phyloP scores from a whole-genome alignment of 2,888 invertebrate species.

The Calameuta pallipes region DNA sequence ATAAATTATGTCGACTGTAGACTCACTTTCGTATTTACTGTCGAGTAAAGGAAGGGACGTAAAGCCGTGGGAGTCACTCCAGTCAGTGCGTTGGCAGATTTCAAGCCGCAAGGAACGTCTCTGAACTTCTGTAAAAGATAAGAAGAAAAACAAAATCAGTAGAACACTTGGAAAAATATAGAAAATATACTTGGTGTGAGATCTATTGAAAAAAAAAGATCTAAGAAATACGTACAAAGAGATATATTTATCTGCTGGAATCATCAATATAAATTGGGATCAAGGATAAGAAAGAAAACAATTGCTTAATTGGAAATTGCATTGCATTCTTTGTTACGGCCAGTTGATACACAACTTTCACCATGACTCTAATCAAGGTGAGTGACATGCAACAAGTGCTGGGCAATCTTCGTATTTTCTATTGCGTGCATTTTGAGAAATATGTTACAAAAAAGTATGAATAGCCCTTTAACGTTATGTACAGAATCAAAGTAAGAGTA shows the following conservation, averaged over 20 bases:
- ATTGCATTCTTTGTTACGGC: background rate
- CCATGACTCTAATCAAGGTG: slow-evolving; percentile 51
- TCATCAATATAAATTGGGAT: background rate
- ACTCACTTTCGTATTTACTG: slow-evolving; percentile 53
- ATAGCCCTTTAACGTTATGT: background rate
- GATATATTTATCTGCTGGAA: background rate
- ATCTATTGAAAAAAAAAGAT: background rate
- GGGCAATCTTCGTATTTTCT: background rate
- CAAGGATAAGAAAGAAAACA: background rate
- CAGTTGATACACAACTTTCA: slow-evolving; percentile 18
- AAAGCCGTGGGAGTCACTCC: slow-evolving; percentile 39
- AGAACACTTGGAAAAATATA: background rate
- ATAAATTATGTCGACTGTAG: slow-evolving; percentile 33
- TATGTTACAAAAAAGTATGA: background rate
- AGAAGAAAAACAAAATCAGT: background rate
- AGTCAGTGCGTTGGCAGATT: slow-evolving; percentile 55
- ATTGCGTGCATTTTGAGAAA: background rate
- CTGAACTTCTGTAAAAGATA: background rate
- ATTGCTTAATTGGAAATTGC: background rate
- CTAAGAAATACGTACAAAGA: background rate
- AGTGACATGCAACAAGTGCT: slow-evolving; percentile 45
- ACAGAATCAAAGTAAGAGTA: background rate
- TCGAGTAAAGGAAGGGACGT: slow-evolving; percentile 26
- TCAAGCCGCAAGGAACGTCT: slow-evolving; percentile 45
- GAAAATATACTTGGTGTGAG: background rate